A percentile compares a stretch with the other conserved stretches of the same genome.
Conservation (phyloP, 2,888 invertebrate species). For the Thecocarcelia acutangulata region DNA sequence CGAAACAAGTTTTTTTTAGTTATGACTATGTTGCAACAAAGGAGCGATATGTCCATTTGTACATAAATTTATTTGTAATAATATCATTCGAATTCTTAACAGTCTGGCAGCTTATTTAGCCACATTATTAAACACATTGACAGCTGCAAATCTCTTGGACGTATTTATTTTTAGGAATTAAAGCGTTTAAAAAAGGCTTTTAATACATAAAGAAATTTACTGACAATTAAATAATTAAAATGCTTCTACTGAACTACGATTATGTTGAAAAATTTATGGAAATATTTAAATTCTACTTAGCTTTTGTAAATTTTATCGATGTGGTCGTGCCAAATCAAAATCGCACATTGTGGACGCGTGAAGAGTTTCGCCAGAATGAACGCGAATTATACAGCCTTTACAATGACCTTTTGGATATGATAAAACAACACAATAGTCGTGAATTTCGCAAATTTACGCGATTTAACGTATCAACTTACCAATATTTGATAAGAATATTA, state of each 20-base stretch:
- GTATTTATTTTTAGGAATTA: neutral
- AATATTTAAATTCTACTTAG: constrained; percentile 62
- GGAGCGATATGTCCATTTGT: no score
- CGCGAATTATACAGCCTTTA: constrained; percentile 61
- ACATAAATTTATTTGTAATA: neutral
- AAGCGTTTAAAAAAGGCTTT: no score
- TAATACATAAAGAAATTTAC: no score
- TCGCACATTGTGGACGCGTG: constrained; percentile 60
- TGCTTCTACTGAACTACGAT: constrained; percentile 62
- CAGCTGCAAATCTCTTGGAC: constrained; percentile 29
- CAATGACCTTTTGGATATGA: constrained; percentile 45
- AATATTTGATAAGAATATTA: constrained; percentile 48
- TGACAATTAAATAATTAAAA: neutral
- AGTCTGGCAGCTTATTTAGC: constrained; percentile 11
- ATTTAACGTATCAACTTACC: constrained; percentile 58
- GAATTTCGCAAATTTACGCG: constrained; percentile 65
- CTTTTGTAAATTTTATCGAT: constrained; percentile 63
- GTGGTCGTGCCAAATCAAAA: constrained; percentile 54
- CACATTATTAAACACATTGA: constrained; percentile 48
- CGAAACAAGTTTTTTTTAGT: no score
- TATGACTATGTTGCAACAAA: no score
- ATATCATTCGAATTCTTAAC: neutral
- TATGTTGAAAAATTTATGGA: constrained; percentile 60
- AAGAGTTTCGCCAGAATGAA: constrained; percentile 63
- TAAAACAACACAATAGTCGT: constrained; percentile 53